These are phyloP conservation scores for Allygus modestus DNA, from an alignment of 2,888 invertebrate genomes.

Conservation along the genomic window DNA sequence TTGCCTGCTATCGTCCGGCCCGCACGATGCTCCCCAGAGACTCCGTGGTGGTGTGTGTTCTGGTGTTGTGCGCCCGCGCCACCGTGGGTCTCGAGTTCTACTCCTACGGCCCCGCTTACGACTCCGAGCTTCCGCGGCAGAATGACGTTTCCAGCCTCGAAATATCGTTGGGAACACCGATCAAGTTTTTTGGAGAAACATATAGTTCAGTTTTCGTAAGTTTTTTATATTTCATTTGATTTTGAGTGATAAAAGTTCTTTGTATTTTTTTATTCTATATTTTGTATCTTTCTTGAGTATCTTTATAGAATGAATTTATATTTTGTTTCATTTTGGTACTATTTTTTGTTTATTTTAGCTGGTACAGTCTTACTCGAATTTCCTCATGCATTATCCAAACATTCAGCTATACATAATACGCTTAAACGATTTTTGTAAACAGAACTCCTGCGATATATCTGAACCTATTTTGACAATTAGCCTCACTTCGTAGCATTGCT, in stretches of 20 bases:
- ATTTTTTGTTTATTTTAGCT: too few species aligned
- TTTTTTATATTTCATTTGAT: conserved; percentile 72
- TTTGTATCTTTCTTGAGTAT: too few species aligned
- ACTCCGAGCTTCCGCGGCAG: conserved; percentile 75
- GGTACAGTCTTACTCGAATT: too few species aligned
- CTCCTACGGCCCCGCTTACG: conserved; percentile 79
- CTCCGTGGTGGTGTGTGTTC: neutral
- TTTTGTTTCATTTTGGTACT: too few species aligned
- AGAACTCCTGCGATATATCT: too few species aligned
- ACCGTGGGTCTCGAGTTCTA: conserved; percentile 76
- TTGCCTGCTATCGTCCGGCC: neutral
- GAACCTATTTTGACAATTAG: too few species aligned
- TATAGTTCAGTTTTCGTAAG: conserved; percentile 91
- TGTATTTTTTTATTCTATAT: conserved; percentile 57
- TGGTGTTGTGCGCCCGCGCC: conserved; percentile 15
- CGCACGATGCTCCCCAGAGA: neutral
- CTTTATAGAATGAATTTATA: too few species aligned
- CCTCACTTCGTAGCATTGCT: too few species aligned
- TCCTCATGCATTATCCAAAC: too few species aligned
- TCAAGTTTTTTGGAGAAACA: conserved; percentile 87
- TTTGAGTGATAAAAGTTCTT: neutral
- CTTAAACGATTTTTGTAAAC: too few species aligned
- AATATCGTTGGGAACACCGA: conserved; percentile 82
- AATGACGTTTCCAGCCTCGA: conserved; percentile 83
- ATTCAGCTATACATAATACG: too few species aligned